Evolutionary conservation across 2,113 vertebrate species (phyloP).

Genomic region (Malurus cyaneus): DNA sequence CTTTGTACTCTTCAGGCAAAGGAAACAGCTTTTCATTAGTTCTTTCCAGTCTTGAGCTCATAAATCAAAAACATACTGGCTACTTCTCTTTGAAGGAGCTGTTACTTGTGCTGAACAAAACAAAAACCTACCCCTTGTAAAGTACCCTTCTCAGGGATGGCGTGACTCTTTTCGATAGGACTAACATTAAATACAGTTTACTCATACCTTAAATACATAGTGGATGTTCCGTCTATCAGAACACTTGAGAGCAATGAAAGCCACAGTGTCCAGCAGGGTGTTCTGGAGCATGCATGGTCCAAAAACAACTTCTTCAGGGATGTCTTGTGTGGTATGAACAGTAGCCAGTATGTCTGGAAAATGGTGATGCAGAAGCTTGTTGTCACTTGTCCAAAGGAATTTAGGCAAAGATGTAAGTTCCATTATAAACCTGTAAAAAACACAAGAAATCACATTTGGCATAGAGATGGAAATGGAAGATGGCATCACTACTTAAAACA

Average conservation of each 20-base stretch:
- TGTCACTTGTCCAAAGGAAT: constrained; percentile 80
- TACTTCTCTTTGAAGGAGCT: background rate
- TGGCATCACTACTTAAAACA: background rate
- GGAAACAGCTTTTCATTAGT: background rate
- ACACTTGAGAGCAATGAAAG: constrained; percentile 88
- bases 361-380: constrained; percentile 81
- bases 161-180: background rate
- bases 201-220: constrained; percentile 83
- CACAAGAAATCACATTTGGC: background rate
- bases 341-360: constrained; percentile 79
- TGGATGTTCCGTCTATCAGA: constrained; percentile 78
- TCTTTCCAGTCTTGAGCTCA: background rate
- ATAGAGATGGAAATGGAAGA: background rate
- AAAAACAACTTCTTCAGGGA: constrained; percentile 81
- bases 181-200: background rate
- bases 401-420: constrained; percentile 79
- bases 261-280: constrained; percentile 84
- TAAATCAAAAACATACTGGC: background rate
- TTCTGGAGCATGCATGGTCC: constrained; percentile 85
- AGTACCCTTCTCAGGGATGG: background rate
- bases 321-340: constrained; percentile 84
- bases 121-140: background rate
- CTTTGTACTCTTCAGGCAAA: background rate
- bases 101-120: background rate
- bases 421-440: constrained; percentile 70